phyloP scores from a whole-genome alignment of 2,888 invertebrate genomes.

The Machimus rusticus region DNA sequence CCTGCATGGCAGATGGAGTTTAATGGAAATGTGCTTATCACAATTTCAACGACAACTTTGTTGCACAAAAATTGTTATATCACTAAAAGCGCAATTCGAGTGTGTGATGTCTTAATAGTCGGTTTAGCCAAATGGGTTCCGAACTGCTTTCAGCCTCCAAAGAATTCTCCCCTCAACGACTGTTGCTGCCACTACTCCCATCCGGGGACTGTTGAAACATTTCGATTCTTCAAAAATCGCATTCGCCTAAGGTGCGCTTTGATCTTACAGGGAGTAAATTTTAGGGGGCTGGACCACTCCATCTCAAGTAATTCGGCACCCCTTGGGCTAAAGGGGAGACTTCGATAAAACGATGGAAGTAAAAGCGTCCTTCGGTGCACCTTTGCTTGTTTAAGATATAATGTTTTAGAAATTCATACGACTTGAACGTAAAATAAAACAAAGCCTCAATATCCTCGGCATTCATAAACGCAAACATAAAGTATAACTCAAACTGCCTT shows the following conservation, averaged over 20 bases:
- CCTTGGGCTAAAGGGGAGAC: not conserved
- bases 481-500: no score
- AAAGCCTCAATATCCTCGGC: no score
- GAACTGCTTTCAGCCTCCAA: not conserved
- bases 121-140: conserved; percentile 20
- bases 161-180: not conserved
- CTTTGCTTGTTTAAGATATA: not conserved
- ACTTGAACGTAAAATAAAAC: no score
- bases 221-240: conserved; percentile 8
- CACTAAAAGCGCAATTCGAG: conserved; percentile 26
- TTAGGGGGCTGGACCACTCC: not conserved
- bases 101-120: conserved; percentile 26
- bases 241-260: not conserved
- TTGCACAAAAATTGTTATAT: conserved; percentile 11
- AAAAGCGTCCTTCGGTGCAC: not conserved
- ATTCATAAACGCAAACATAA: no score
- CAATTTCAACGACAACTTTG: conserved; percentile 24
- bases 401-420: no score
- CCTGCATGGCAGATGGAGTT: conserved; percentile 17
- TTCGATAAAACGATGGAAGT: not conserved
- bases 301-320: not conserved
- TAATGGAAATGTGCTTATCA: conserved; percentile 33
- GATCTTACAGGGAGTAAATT: not conserved
- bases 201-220: not conserved
- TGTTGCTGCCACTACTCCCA: not conserved